Conservation (phyloP, 2,888 invertebrate genomes). For the Drosophila leonis region DNA sequence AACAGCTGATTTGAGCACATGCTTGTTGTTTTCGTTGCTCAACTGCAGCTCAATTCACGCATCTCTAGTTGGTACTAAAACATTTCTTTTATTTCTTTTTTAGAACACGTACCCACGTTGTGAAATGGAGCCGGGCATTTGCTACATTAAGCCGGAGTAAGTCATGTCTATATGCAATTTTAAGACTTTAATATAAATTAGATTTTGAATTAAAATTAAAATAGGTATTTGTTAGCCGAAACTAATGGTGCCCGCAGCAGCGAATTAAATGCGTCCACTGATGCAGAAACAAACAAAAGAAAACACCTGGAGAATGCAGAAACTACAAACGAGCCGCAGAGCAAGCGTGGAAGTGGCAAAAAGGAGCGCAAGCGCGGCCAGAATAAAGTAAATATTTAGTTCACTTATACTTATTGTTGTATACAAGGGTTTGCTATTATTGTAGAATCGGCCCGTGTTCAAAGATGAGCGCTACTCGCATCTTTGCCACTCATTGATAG, state of each 20-base stretch:
- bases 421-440: too few species aligned
- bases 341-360: slow-evolving; percentile 62
- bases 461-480: slow-evolving; percentile 82
- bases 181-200: background rate
- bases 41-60: background rate
- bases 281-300: slow-evolving; percentile 63
- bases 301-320: slow-evolving; percentile 52
- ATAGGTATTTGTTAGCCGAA: slow-evolving; percentile 57
- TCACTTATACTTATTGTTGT: rapidly evolving
- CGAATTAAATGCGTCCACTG: background rate
- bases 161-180: slow-evolving; percentile 1
- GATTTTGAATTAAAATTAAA: background rate
- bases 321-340: slow-evolving; percentile 11
- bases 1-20: slow-evolving; percentile 56
- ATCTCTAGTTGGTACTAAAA: slow-evolving; percentile 40
- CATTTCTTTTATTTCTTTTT: slow-evolving; percentile 10
- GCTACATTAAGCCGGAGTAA: slow-evolving; percentile 84
- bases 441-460: slow-evolving; percentile 83
- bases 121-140: slow-evolving; percentile 84
- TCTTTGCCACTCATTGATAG: slow-evolving; percentile 82
- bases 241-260: slow-evolving; percentile 9
- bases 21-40: background rate
- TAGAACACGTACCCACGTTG: slow-evolving; percentile 58
- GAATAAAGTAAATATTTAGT: slow-evolving; percentile 72
- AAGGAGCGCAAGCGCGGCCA: slow-evolving; percentile 84